phyloP scores from a whole-genome alignment of 2,888 invertebrate genomes.

The Danaus chrysippus region DNA sequence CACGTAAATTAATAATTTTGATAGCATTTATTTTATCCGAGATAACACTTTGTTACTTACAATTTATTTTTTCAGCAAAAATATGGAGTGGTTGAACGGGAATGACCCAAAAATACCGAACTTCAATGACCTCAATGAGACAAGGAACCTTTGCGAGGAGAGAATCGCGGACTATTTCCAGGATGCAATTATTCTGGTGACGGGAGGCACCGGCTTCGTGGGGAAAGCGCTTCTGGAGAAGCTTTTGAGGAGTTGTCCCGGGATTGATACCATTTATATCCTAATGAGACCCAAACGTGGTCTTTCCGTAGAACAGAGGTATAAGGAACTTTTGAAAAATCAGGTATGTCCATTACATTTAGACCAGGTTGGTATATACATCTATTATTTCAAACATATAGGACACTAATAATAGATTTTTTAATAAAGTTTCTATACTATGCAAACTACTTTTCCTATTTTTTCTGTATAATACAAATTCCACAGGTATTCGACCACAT shows the following conservation, averaged over 20 bases:
- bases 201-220: slow-evolving; percentile 89
- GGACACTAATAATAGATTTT: too few species aligned
- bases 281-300: slow-evolving; percentile 88
- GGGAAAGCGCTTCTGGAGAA: slow-evolving; percentile 97
- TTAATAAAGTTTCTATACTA: too few species aligned
- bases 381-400: too few species aligned
- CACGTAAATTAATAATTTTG: background rate
- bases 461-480: background rate
- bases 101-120: slow-evolving; percentile 55
- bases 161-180: slow-evolving; percentile 74
- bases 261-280: slow-evolving; percentile 87
- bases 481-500: slow-evolving; percentile 84
- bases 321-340: slow-evolving; percentile 86
- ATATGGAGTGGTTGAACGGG: slow-evolving; percentile 56
- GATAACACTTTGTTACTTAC: background rate
- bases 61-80: slow-evolving; percentile 42
- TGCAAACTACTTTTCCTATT: too few species aligned
- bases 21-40: background rate
- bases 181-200: slow-evolving; percentile 74
- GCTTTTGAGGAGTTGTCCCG: slow-evolving; percentile 90
- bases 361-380: background rate
- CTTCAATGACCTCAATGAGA: slow-evolving; percentile 40
- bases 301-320: slow-evolving; percentile 82
- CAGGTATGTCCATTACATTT: slow-evolving; percentile 57
- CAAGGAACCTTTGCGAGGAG: slow-evolving; percentile 40